Conservation (phyloP, 2,888 invertebrate species). For the Neoascia interrupta region DNA sequence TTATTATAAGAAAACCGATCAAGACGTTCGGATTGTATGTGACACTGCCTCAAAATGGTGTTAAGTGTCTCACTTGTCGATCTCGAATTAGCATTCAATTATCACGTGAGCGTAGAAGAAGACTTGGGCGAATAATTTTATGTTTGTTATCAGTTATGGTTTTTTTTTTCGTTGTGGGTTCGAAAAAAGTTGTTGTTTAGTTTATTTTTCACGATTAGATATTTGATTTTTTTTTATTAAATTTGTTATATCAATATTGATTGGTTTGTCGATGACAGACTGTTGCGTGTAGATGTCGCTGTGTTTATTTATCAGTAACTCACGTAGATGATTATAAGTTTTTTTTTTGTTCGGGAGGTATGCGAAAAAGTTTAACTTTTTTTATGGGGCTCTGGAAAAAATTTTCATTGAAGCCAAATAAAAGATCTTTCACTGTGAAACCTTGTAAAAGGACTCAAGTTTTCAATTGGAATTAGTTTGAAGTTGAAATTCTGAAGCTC, state of each 20-base stretch:
- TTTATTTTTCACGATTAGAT: conserved; percentile 13
- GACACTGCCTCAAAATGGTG: no score
- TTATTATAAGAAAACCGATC: no score
- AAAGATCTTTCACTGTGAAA: no score
- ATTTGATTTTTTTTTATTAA: conserved; percentile 27
- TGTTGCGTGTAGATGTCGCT: conserved; percentile 10
- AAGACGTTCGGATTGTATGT: no score
- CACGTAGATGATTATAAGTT: conserved; percentile 11
- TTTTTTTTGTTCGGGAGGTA: neutral
- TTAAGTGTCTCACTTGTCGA: conserved; percentile 14
- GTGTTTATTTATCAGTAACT: conserved; percentile 33
- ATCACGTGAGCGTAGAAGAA: conserved; percentile 11
- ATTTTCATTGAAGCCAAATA: conserved; percentile 1
- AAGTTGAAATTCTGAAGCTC: no score
- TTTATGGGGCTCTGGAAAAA: neutral
- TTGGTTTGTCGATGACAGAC: conserved; percentile 2
- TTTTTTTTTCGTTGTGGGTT: neutral
- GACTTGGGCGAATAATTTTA: conserved; percentile 6
- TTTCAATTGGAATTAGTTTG: no score
- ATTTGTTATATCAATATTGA: conserved; percentile 45
- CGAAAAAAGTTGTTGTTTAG: neutral
- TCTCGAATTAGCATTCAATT: conserved; percentile 41
- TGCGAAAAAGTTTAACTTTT: neutral
- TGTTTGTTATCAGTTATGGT: conserved; percentile 20
- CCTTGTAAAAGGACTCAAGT: no score